phyloP scores from a whole-genome alignment of 2,113 vertebrate species.

The Dryoscopus gambensis region DNA sequence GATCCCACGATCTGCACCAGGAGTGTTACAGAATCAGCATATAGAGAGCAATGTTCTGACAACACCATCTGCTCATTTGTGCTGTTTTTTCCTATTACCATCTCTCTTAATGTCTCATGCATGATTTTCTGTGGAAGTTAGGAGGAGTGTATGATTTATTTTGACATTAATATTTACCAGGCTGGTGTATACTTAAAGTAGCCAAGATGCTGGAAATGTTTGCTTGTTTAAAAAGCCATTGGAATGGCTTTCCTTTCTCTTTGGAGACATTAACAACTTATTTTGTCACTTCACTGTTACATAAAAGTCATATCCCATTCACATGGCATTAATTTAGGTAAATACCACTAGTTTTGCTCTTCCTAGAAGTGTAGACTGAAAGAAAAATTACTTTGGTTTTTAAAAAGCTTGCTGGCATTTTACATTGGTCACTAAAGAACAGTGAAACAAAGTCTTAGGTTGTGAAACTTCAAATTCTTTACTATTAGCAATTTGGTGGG shows the following conservation, averaged over 20 bases:
- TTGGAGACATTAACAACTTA: neutral
- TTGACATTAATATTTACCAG: conserved; percentile 40
- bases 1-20: neutral
- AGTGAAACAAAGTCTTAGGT: neutral
- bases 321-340: neutral
- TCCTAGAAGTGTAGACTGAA: neutral
- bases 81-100: neutral
- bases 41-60: conserved; percentile 38
- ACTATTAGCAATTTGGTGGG: neutral
- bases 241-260: neutral
- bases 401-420: neutral
- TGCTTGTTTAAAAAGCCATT: neutral
- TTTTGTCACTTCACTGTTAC: neutral
- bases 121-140: conserved; percentile 32
- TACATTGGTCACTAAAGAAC: neutral
- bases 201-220: neutral
- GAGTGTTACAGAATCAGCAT: conserved; percentile 10
- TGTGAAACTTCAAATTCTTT: neutral
- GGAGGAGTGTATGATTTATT: conserved; percentile 41
- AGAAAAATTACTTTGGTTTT: neutral
- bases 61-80: conserved; percentile 57
- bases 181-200: neutral
- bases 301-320: neutral
- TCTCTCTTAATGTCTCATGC: conserved; percentile 7
- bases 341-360: neutral